These are phyloP conservation scores for Bombus confusus DNA, from an alignment of 1,140 invertebrate species.

Conservation along the genomic window DNA sequence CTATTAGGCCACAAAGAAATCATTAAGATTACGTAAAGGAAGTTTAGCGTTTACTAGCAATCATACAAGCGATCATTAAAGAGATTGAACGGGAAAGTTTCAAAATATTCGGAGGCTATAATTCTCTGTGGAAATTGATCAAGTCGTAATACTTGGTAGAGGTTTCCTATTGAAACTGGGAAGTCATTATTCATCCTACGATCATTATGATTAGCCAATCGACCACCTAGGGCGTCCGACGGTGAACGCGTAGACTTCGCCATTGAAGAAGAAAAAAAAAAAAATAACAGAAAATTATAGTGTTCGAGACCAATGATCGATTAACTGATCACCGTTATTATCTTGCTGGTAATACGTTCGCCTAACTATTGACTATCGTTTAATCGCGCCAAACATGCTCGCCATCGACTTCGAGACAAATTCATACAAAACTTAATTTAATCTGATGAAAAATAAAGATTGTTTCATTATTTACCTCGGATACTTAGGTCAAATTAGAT, in stretches of 20 bases:
- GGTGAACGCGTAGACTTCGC: not conserved
- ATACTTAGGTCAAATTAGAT: not conserved
- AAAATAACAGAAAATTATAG: conserved; percentile 63
- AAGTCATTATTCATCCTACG: conserved; percentile 56
- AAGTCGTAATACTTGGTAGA: conserved; percentile 13
- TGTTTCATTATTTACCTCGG: not conserved
- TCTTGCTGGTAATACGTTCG: conserved; percentile 47
- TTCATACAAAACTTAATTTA: not conserved
- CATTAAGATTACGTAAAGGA: conserved; percentile 12
- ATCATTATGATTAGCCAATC: conserved; percentile 61
- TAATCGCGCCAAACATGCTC: conserved; percentile 17
- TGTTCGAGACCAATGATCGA: conserved; percentile 52
- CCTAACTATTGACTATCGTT: conserved; percentile 19
- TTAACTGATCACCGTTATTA: conserved; percentile 59
- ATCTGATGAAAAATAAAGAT: not conserved
- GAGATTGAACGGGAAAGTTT: conserved; percentile 22
- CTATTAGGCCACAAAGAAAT: not conserved
- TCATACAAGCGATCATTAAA: conserved; percentile 6
- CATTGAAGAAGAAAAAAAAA: conserved; percentile 10
- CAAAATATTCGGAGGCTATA: conserved; percentile 39
- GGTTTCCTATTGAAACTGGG: conserved; percentile 42
- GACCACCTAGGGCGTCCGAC: conserved; percentile 45
- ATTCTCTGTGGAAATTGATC: conserved; percentile 40
- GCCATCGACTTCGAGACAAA: not conserved
- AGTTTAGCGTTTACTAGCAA: not conserved